Evolutionary conservation across 2,888 invertebrate species (phyloP).

Genomic region (Cerceris ruficornis): DNA sequence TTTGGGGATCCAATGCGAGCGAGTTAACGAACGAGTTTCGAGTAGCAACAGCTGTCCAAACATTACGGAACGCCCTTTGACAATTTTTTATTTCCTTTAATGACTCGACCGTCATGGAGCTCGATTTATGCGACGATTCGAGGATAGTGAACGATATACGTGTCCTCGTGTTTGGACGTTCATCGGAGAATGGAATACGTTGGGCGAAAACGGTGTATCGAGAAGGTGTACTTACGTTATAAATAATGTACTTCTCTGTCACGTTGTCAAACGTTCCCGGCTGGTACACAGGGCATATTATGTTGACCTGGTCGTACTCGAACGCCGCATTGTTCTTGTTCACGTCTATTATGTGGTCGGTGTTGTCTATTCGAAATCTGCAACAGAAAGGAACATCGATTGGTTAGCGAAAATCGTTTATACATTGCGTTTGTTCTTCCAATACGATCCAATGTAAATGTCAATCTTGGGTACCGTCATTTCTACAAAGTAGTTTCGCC

Average conservation of each 20-base stretch:
- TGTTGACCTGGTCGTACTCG: slow-evolving; percentile 97
- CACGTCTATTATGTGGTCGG: slow-evolving; percentile 97
- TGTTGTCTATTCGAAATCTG: slow-evolving; percentile 98
- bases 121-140: slow-evolving; percentile 42
- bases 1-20: slow-evolving; percentile 43
- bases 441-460: background rate
- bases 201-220: slow-evolving; percentile 1
- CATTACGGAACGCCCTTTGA: slow-evolving; percentile 52
- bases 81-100: slow-evolving; percentile 57
- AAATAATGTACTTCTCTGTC: slow-evolving; percentile 97
- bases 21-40: slow-evolving; percentile 61
- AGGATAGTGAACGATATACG: background rate
- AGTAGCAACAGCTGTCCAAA: slow-evolving; percentile 67
- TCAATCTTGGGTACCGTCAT: no score
- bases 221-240: slow-evolving; percentile 86
- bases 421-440: background rate
- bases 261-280: slow-evolving; percentile 93
- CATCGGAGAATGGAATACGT: background rate
- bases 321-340: slow-evolving; percentile 96
- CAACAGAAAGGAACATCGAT: slow-evolving; percentile 74
- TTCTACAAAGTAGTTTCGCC: no score
- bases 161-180: background rate
- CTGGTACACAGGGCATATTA: slow-evolving; percentile 96
- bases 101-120: slow-evolving; percentile 29
- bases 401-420: slow-evolving; percentile 13